Evolutionary conservation across 2,113 vertebrate genomes (phyloP).

Genomic region (Strigops habroptila): DNA sequence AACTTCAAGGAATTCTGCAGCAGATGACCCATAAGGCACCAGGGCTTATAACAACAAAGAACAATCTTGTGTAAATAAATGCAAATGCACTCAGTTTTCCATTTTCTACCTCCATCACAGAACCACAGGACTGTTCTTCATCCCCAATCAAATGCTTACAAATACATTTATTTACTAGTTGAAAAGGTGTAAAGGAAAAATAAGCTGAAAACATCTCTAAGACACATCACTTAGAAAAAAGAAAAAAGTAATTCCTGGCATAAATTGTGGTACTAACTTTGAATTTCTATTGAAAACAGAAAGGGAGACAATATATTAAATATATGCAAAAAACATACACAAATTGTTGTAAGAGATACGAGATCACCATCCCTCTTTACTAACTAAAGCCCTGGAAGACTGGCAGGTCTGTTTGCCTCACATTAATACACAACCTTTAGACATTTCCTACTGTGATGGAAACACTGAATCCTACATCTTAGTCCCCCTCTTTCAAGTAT

Average conservation of each 20-base stretch:
- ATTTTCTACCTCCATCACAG: not conserved
- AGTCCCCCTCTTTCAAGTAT: not conserved
- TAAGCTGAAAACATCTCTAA: not conserved
- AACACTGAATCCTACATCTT: not conserved
- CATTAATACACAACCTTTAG: not conserved
- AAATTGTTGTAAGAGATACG: fast-evolving
- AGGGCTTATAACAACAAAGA: not conserved
- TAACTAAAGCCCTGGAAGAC: not conserved
- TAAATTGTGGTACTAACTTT: no score
- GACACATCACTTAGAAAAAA: not conserved
- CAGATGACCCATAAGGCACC: not conserved
- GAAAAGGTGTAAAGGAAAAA: not conserved
- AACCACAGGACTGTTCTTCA: not conserved
- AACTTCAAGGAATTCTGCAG: not conserved
- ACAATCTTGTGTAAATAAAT: not conserved
- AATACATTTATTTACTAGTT: not conserved
- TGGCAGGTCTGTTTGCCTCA: not conserved
- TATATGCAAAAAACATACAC: not conserved
- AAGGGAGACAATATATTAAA: not conserved
- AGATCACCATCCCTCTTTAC: not conserved
- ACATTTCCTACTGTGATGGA: not conserved
- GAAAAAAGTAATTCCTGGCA: not conserved
- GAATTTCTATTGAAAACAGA: not conserved
- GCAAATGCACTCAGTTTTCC: not conserved
- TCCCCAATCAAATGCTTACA: not conserved